Conservation (phyloP, 2,797 vertebrate species). For the Myotis vivesi region DNA sequence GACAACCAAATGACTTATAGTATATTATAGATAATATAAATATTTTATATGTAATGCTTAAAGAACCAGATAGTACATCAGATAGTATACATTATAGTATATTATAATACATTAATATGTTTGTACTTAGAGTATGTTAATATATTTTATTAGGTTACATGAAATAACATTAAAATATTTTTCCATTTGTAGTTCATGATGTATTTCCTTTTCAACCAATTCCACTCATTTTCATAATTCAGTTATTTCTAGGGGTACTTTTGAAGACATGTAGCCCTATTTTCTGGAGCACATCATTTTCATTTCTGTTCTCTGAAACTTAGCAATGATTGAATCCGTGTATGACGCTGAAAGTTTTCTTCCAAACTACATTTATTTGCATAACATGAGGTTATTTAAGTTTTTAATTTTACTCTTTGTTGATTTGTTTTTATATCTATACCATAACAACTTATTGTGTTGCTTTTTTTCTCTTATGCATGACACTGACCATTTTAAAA, state of each 20-base stretch:
- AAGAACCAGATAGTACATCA: background rate
- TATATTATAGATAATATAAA: background rate
- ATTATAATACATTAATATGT: background rate
- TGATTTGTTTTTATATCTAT: background rate
- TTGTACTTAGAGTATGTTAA: background rate
- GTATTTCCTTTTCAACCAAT: background rate
- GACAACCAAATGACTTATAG: background rate
- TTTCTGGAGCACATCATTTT: background rate
- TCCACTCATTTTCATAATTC: background rate
- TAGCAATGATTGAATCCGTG: background rate
- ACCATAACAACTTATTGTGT: background rate
- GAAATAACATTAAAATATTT: background rate
- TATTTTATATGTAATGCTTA: background rate
- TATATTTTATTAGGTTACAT: background rate
- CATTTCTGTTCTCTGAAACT: slow-evolving; percentile 12
- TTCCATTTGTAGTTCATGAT: background rate
- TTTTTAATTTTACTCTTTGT: background rate
- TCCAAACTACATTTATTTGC: background rate
- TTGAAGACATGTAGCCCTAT: background rate
- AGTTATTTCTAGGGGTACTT: background rate
- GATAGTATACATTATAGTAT: background rate
- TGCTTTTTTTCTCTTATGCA: background rate
- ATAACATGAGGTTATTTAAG: background rate
- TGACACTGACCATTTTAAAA: background rate
- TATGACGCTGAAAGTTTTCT: background rate